A percentile compares a stretch with the other conserved stretches of the same genome.
Evolutionary conservation across 2,888 invertebrate genomes (phyloP).

Genomic region (Tipula unca): DNA sequence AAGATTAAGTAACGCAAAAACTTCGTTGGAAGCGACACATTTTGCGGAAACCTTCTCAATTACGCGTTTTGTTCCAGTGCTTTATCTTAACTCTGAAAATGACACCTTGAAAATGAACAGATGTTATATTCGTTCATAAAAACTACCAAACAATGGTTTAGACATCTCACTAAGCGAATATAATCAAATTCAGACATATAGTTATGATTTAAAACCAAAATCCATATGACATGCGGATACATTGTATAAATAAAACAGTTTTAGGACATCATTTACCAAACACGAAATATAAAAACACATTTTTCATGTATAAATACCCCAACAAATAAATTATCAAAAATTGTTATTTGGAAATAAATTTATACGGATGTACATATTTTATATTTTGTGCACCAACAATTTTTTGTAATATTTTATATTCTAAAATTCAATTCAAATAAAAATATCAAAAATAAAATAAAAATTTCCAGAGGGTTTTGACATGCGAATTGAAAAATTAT

Average conservation of each 20-base stretch:
- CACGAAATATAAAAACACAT: neutral
- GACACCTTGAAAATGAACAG: too few species aligned
- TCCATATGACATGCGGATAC: neutral
- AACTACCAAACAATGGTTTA: too few species aligned
- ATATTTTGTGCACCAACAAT: neutral
- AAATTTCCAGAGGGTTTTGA: neutral
- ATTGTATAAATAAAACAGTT: neutral
- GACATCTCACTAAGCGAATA: too few species aligned
- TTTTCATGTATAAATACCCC: neutral
- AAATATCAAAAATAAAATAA: neutral
- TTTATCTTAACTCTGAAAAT: too few species aligned
- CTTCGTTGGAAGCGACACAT: too few species aligned
- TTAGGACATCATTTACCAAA: neutral
- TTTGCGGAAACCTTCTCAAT: too few species aligned
- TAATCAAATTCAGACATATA: too few species aligned
- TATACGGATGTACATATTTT: too few species aligned
- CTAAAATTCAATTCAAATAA: neutral
- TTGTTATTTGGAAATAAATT: neutral
- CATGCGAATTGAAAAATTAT: conserved; percentile 14
- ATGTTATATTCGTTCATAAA: too few species aligned
- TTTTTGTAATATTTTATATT: neutral
- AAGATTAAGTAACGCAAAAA: too few species aligned
- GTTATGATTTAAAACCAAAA: neutral
- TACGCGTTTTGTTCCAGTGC: too few species aligned
- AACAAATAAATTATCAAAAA: neutral